A percentile compares a stretch with the other conserved stretches of the same genome.
These are phyloP conservation scores for Mimumesa dahlbomi DNA, from an alignment of 2,888 invertebrate genomes.

Conservation along the genomic window DNA sequence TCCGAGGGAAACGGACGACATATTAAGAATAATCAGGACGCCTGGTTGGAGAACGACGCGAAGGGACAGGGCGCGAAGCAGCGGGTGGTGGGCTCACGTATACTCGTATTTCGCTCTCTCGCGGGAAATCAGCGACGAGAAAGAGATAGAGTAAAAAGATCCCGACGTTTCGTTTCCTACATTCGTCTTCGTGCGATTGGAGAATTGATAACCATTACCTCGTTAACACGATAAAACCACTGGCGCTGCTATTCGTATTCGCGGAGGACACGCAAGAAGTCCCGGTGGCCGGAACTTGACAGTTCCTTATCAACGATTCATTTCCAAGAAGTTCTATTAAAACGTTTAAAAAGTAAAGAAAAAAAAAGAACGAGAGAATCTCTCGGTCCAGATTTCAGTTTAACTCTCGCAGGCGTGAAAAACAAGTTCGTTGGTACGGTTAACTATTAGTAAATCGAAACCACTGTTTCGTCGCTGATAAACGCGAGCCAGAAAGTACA, in stretches of 20 bases:
- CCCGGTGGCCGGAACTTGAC: too few relatives aligned
- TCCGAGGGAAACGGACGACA: neutral
- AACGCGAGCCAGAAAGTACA: too few relatives aligned
- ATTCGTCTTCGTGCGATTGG: neutral
- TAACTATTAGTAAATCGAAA: too few relatives aligned
- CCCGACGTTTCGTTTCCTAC: neutral
- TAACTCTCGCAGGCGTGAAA: too few relatives aligned
- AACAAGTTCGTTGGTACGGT: too few relatives aligned
- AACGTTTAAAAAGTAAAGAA: neutral
- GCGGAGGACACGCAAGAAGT: too few relatives aligned
- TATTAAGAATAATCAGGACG: slow-evolving; percentile 3
- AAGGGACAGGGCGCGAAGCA: neutral
- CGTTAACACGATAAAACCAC: too few relatives aligned
- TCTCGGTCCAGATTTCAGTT: too few relatives aligned
- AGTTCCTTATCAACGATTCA: too few relatives aligned
- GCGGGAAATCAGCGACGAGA: slow-evolving; percentile 46
- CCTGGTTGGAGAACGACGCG: neutral
- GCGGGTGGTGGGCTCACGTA: slow-evolving; percentile 13
- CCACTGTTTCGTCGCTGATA: too few relatives aligned
- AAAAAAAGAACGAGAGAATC: neutral
- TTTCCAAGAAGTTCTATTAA: too few relatives aligned
- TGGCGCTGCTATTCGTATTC: too few relatives aligned
- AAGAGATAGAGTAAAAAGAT: neutral
- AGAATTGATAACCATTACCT: slow-evolving; percentile 35
- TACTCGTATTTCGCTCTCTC: slow-evolving; percentile 32